Conservation (phyloP, 2,888 invertebrate species). For the Hirtodrosophila alboralis region DNA sequence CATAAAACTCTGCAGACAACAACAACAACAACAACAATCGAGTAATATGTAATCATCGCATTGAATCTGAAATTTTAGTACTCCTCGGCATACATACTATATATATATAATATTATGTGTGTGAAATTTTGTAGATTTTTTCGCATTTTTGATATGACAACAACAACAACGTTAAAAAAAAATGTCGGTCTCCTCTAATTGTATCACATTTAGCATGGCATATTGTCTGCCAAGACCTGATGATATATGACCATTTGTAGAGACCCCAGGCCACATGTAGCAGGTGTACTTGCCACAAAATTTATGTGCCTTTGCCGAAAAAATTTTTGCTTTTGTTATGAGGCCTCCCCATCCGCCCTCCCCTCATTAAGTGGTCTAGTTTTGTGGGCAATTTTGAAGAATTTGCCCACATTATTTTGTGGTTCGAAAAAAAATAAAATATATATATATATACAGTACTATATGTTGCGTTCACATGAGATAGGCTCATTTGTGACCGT, state of each 20-base stretch:
- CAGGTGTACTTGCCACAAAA: slow-evolving; percentile 52
- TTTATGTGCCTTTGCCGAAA: slow-evolving; percentile 39
- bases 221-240: slow-evolving; percentile 59
- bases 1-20: slow-evolving; percentile 70
- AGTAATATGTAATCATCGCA: slow-evolving; percentile 77
- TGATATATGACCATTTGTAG: slow-evolving; percentile 46
- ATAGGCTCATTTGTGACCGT: slow-evolving; percentile 62
- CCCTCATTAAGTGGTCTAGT: slow-evolving; percentile 73
- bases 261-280: slow-evolving; percentile 32
- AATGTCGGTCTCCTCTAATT: slow-evolving; percentile 55
- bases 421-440: too few relatives aligned
- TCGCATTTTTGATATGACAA: slow-evolving; percentile 68
- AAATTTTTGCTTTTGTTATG: slow-evolving; percentile 11
- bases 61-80: slow-evolving; percentile 70
- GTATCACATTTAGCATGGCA: slow-evolving; percentile 73
- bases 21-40: slow-evolving; percentile 44
- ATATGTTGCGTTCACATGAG: slow-evolving; percentile 66
- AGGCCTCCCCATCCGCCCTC: too few relatives aligned
- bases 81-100: too few relatives aligned
- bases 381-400: slow-evolving; percentile 71
- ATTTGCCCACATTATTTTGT: slow-evolving; percentile 60
- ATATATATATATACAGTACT: slow-evolving; percentile 23
- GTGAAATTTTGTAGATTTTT: slow-evolving; percentile 66
- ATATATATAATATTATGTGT: too few relatives aligned
- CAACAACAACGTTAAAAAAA: too few relatives aligned